Evolutionary conservation across 2,888 invertebrate genomes (phyloP).

Genomic region (Slavum lentiscoides): DNA sequence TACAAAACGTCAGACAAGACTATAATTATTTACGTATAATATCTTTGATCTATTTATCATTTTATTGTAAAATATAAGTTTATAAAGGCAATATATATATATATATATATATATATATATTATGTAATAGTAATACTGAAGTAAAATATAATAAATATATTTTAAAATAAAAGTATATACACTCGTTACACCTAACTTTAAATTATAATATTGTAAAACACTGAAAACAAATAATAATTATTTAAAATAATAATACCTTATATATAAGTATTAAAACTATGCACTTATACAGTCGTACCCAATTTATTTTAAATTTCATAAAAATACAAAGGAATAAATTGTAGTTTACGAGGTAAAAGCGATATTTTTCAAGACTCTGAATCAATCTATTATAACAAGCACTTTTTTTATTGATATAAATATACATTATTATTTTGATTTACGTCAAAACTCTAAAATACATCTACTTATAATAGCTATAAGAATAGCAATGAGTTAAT

Average conservation of each 20-base stretch:
- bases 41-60: background rate
- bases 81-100: background rate
- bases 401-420: no score
- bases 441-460: no score
- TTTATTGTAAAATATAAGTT: slow-evolving; percentile 10
- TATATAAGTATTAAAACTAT: background rate
- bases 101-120: background rate
- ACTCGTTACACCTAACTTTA: background rate
- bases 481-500: no score
- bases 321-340: no score
- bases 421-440: no score
- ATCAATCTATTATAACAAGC: no score
- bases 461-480: no score
- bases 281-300: no score
- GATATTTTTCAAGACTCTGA: no score
- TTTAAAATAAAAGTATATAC: background rate
- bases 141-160: background rate
- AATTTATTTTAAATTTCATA: no score
- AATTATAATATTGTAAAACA: background rate
- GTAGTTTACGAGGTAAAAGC: no score
- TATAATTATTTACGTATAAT: slow-evolving; percentile 9
- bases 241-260: background rate
- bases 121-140: background rate
- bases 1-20: background rate
- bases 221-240: background rate